A percentile compares a stretch with the other conserved stretches of the same genome.
These are phyloP conservation scores for Saimiri boliviensis DNA, from an alignment of 2,113 vertebrate genomes.

Conservation along the genomic window DNA sequence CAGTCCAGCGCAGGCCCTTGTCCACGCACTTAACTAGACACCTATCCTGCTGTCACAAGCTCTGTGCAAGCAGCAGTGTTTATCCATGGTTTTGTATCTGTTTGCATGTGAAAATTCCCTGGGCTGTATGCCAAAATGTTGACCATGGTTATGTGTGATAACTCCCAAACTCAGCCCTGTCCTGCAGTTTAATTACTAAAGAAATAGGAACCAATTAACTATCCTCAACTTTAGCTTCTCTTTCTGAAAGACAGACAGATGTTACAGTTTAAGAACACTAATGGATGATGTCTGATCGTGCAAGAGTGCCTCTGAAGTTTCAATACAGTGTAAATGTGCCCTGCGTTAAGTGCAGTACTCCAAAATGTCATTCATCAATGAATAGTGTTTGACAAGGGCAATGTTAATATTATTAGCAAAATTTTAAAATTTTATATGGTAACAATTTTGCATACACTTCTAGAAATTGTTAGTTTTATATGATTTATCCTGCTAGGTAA, in stretches of 20 bases:
- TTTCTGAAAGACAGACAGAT: not conserved
- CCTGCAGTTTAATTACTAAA: not conserved
- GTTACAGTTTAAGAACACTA: not conserved
- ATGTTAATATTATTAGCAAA: slow-evolving; percentile 15
- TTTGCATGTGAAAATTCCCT: not conserved
- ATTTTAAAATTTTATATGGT: not conserved
- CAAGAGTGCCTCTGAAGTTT: not conserved
- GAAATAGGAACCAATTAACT: not conserved
- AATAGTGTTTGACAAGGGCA: not conserved
- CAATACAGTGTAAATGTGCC: not conserved
- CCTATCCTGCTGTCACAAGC: not conserved
- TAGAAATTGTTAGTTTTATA: not conserved
- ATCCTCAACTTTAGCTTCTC: not conserved
- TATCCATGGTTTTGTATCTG: not conserved
- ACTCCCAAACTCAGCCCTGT: not conserved
- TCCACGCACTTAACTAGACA: not conserved
- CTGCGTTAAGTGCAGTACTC: not conserved
- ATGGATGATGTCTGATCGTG: not conserved
- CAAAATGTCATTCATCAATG: not conserved
- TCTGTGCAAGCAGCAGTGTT: not conserved
- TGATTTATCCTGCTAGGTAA: not conserved
- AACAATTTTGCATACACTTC: not conserved
- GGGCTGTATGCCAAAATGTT: not conserved
- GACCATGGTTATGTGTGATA: not conserved
- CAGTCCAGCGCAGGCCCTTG: not conserved